Base-by-base conservation (phyloP, 2,113 vertebrate genomes). In the Sander lucioperca region DNA sequence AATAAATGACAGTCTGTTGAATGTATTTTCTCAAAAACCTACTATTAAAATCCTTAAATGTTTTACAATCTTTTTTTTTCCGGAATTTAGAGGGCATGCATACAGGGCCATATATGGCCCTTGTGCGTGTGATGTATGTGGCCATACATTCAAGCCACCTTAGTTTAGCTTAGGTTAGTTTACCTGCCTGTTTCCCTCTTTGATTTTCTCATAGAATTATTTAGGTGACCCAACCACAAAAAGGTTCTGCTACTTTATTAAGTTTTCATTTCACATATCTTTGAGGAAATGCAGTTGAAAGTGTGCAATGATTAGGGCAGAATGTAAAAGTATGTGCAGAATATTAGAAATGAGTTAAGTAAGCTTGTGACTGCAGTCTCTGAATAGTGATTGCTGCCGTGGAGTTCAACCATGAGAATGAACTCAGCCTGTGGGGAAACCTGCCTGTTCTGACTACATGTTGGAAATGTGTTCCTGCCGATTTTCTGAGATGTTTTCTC, bases 401-500 rank as follows among this genome's bases (percentile, higher is more conserved):
- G 5, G 45, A 65, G 45, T 75, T 75, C 58, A 18, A 53, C 15
- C 39, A 69, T n/a, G 21, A 65, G 14, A 64, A 33, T 70, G 15
- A 68, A 9, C 15, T 50, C 23, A 23, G 33, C 59, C n/a, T 74
- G 68, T 13, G n/a, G 43, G 43, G 7, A 62, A 53, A 45, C 21
- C 67, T 43, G 67, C 12, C 36, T 77, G 73, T 47, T 59, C 25
- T 59, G 45, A 53, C 69, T 21, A 53, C 39, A 53, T 39, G 51
- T 4, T 64, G 21, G 15, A 79, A 70, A 54, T 48, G 51, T 82
- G 63, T 47, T 65, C 56, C 48, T 54, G 53, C 18, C 4, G 8
- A 72, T 76, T 56, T 64, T 67, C 9, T 27, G 25, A 36, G 72
- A 57, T 77, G n/a, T 61, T 72, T 81, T 63, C 19, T 25, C 19